These are phyloP conservation scores for Drosophila simulans DNA, from an alignment of 1,140 invertebrate genomes.

Conservation along the genomic window DNA sequence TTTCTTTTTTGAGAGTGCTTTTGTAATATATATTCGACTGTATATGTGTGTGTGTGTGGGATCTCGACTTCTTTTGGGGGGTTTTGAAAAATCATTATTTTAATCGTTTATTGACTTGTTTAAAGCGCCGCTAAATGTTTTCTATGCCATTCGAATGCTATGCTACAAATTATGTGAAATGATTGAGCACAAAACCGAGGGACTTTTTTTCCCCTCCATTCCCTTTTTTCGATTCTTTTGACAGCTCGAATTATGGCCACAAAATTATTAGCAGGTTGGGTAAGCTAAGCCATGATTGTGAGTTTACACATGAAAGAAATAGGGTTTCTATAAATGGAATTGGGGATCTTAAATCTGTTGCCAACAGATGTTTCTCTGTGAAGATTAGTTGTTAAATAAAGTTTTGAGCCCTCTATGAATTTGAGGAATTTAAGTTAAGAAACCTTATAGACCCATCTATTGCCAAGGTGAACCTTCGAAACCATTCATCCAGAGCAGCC, in stretches of 20 bases:
- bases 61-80: constrained; percentile 33
- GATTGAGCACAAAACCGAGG: constrained; percentile 67
- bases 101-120: constrained; percentile 84
- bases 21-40: constrained; percentile 35
- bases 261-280: constrained; percentile 32
- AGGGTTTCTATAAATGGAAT: constrained; percentile 4
- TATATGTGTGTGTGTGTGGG: constrained; percentile 34
- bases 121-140: constrained; percentile 72
- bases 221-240: constrained; percentile 30
- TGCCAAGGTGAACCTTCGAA: constrained; percentile 31
- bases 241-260: constrained; percentile 50
- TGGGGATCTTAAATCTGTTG: background rate
- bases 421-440: too few species aligned
- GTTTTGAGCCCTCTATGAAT: too few species aligned
- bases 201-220: constrained; percentile 24
- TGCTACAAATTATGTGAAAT: constrained; percentile 80
- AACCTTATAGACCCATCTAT: constrained; percentile 1
- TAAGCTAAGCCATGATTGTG: constrained; percentile 15
- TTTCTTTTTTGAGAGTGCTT: constrained; percentile 24
- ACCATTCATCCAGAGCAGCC: constrained; percentile 23
- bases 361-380: background rate
- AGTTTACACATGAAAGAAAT: constrained; percentile 5
- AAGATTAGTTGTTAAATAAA: background rate
- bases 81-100: constrained; percentile 80
- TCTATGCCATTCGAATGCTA: constrained; percentile 28